phyloP scores from a whole-genome alignment of 2,888 invertebrate genomes.

The Phasia obesa region DNA sequence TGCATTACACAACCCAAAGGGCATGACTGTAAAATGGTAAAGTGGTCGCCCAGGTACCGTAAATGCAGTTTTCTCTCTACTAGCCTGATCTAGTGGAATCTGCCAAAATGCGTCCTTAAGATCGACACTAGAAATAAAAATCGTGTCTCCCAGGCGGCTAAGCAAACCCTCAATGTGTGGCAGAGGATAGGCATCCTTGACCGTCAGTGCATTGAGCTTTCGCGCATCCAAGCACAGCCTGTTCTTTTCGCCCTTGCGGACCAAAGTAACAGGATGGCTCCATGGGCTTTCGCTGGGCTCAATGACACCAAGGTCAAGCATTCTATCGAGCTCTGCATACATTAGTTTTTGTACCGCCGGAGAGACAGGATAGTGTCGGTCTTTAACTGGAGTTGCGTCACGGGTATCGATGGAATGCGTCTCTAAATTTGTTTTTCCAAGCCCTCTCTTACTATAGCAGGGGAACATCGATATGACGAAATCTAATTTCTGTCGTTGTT shows the following conservation, averaged over 20 bases:
- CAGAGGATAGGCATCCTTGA: no score
- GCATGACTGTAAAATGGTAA: slow-evolving; percentile 41
- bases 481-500: neutral
- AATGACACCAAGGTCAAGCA: no score
- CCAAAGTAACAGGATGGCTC: neutral
- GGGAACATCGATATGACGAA: neutral
- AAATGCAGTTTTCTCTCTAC: slow-evolving; percentile 21
- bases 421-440: neutral
- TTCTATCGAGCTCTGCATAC: no score
- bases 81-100: neutral
- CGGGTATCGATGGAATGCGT: neutral
- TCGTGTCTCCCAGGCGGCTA: no score
- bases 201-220: no score
- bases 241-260: no score
- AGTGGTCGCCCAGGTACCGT: slow-evolving; percentile 5
- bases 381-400: neutral
- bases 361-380: neutral
- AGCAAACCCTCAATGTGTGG: no score
- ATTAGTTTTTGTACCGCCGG: neutral
- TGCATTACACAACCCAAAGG: slow-evolving; percentile 45
- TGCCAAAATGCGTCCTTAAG: slow-evolving; percentile 14
- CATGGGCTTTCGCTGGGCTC: neutral
- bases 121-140: neutral
- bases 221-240: no score
- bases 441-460: neutral